Percentiles rank a stretch among this genome's conserved stretches.
phyloP scores from a whole-genome alignment of 2,888 invertebrate genomes.

The Gastrophysa polygoni region DNA sequence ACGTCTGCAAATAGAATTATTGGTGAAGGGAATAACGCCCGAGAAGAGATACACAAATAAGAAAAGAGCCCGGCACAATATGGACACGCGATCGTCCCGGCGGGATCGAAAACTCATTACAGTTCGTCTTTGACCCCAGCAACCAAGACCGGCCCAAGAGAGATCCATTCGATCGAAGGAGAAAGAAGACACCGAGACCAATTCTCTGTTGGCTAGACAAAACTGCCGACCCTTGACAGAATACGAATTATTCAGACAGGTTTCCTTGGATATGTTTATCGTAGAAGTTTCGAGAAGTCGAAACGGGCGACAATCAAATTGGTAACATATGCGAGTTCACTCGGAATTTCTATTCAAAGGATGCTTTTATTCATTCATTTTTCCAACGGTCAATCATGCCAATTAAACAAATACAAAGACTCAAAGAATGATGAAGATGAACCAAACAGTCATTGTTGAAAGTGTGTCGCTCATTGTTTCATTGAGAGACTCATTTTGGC shows the following conservation, averaged over 20 bases:
- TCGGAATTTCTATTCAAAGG: too few relatives aligned
- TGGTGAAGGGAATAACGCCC: constrained; percentile 27
- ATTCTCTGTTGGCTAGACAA: constrained; percentile 37
- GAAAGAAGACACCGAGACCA: constrained; percentile 44
- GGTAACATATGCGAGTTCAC: too few relatives aligned
- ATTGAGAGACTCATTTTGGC: too few relatives aligned
- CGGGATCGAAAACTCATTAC: constrained; percentile 59
- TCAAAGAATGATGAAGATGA: too few relatives aligned
- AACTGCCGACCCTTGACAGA: constrained; percentile 33
- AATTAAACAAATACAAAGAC: too few relatives aligned
- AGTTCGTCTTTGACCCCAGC: constrained; percentile 56
- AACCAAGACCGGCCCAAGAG: constrained; percentile 51
- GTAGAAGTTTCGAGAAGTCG: background rate
- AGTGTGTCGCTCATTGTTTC: too few relatives aligned
- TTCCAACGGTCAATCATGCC: too few relatives aligned
- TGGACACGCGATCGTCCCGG: constrained; percentile 49
- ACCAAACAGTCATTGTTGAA: too few relatives aligned
- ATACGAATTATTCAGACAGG: constrained; percentile 21
- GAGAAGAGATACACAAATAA: constrained; percentile 26
- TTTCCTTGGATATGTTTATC: background rate
- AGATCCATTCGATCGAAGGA: constrained; percentile 52
- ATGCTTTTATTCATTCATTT: too few relatives aligned
- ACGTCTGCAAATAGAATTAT: constrained; percentile 31
- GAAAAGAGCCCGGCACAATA: constrained; percentile 44
- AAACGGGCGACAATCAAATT: too few relatives aligned